Percentiles rank a stretch among this genome's conserved stretches.
Conservation (phyloP, 1,140 invertebrate genomes). For the Helicoverpa zea region DNA sequence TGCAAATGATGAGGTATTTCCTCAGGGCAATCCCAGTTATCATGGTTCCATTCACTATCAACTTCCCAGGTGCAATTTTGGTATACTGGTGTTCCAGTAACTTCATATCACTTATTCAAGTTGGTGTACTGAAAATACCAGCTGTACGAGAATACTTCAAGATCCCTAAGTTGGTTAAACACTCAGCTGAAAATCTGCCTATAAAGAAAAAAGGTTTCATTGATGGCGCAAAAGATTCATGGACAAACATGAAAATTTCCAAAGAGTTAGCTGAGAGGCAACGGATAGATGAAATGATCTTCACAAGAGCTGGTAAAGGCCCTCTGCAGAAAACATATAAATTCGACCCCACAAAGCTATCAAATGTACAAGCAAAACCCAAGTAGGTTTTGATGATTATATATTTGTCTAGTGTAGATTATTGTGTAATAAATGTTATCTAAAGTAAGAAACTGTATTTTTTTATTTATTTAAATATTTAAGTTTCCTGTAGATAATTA, state of each 20-base stretch:
- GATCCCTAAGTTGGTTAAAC: constrained; percentile 90
- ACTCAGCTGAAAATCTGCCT: constrained; percentile 88
- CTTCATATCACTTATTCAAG: constrained; percentile 95
- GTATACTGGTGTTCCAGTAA: constrained; percentile 97
- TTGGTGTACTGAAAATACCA: constrained; percentile 92
- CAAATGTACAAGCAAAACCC: constrained; percentile 80
- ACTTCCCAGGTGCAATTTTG: constrained; percentile 96
- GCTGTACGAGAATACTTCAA: constrained; percentile 92
- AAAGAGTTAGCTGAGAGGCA: constrained; percentile 92
- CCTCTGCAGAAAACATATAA: constrained; percentile 95
- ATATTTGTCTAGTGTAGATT: constrained; percentile 55
- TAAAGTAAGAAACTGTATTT: constrained; percentile 12
- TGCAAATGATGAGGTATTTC: constrained; percentile 91
- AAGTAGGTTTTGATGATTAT: constrained; percentile 64
- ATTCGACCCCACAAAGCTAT: constrained; percentile 92
- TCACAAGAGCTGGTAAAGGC: constrained; percentile 94
- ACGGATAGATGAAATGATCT: constrained; percentile 92
- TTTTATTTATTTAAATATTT: not conserved
- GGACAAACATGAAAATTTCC: constrained; percentile 94
- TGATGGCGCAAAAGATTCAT: constrained; percentile 93
- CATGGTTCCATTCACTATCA: constrained; percentile 94
- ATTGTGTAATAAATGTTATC: constrained; percentile 53
- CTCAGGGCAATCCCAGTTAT: constrained; percentile 92
- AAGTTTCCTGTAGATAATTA: no score
- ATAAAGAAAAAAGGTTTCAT: constrained; percentile 92